A percentile compares a stretch with the other conserved stretches of the same genome.
Conservation (phyloP, 2,113 vertebrate genomes). For the Thermophis baileyi region DNA sequence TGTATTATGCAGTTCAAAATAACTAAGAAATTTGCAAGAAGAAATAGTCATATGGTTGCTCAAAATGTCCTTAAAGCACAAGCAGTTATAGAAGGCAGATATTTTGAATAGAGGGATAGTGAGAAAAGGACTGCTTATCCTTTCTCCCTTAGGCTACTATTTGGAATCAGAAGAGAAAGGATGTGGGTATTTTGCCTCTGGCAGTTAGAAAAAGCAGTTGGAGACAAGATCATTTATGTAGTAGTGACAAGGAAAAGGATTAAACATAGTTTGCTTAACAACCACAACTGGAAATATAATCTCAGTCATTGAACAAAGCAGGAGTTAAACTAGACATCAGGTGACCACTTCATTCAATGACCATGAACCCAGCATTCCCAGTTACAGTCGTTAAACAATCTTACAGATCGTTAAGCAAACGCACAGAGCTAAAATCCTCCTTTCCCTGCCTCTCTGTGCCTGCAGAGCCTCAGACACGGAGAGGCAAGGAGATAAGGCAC, state of each 20-base stretch:
- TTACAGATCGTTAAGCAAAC: background rate
- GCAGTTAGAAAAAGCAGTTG: background rate
- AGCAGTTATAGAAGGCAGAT: background rate
- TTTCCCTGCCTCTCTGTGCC: background rate
- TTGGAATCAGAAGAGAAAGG: background rate
- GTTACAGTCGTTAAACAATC: background rate
- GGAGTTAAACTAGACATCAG: background rate
- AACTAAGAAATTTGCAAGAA: background rate
- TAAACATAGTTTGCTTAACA: background rate
- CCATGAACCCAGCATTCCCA: background rate
- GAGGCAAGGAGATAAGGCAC: background rate
- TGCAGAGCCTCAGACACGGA: background rate
- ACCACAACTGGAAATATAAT: background rate
- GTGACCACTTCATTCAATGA: background rate
- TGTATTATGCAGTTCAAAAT: background rate
- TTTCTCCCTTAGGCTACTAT: background rate
- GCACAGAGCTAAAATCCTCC: background rate
- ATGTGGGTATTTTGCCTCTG: background rate
- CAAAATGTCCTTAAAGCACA: background rate
- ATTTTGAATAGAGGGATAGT: background rate
- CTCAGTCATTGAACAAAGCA: background rate
- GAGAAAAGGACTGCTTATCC: background rate
- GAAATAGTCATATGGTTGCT: background rate
- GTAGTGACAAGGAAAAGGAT: background rate
- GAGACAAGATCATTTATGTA: background rate